Percentiles rank a stretch among this genome's conserved stretches.
Conservation (phyloP, 2,113 vertebrate genomes). For the Formicarius rufipectus region DNA sequence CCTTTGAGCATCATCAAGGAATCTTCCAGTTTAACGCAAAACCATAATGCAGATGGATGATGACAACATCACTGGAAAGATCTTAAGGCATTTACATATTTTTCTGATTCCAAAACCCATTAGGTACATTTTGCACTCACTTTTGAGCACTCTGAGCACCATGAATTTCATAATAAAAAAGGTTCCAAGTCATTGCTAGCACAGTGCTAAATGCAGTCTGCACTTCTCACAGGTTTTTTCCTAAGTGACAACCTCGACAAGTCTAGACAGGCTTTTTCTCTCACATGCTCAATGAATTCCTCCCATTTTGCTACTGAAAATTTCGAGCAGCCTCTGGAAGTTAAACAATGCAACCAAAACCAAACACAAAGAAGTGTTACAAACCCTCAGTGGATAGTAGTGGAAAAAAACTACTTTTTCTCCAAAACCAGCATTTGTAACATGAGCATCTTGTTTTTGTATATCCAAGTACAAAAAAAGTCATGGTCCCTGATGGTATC, state of each 20-base stretch:
- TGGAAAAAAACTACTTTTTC: neutral
- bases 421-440: neutral
- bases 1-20: neutral
- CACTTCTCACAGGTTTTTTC: neutral
- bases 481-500: neutral
- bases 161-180: conserved; percentile 24
- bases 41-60: conserved; percentile 28
- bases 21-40: conserved; percentile 15
- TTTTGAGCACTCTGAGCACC: conserved; percentile 17
- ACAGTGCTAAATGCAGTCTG: neutral
- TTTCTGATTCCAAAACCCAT: conserved; percentile 39
- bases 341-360: neutral
- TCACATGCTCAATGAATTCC: neutral
- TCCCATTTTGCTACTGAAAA: neutral
- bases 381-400: neutral
- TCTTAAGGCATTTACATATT: conserved; percentile 17
- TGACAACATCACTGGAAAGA: conserved; percentile 26
- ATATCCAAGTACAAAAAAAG: neutral
- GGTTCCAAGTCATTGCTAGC: neutral
- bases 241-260: neutral
- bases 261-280: conserved; percentile 2
- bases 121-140: conserved; percentile 20
- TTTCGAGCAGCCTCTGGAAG: neutral
- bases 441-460: neutral
- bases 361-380: neutral